Evolutionary conservation across 2,888 invertebrate species (phyloP).

Genomic region (Caenorhabditis auriculariae): DNA sequence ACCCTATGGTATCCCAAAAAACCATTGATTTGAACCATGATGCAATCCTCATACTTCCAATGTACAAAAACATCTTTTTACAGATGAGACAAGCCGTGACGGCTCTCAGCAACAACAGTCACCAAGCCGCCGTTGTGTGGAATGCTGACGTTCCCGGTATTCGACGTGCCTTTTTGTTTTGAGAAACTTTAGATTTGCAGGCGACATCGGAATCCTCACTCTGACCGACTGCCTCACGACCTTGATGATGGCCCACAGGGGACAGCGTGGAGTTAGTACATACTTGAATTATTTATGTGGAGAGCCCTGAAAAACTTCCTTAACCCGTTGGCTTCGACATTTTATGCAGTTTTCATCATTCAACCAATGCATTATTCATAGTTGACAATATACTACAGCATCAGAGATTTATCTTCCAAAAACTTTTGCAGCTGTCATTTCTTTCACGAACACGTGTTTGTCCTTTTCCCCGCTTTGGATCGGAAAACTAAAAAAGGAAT

Average conservation of each 20-base stretch:
- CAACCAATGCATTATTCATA: conserved; percentile 11
- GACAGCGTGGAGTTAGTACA: conserved; percentile 18
- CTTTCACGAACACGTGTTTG: too few relatives aligned
- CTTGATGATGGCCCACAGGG: conserved; percentile 42
- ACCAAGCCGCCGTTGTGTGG: conserved; percentile 42
- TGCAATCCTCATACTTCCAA: conserved; percentile 3
- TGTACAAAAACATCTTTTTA: conserved; percentile 4
- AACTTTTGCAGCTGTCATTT: too few relatives aligned
- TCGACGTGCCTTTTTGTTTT: conserved; percentile 18
- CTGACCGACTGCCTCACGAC: conserved; percentile 51
- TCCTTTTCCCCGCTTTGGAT: too few relatives aligned
- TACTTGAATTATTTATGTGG: not conserved
- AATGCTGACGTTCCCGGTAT: conserved; percentile 27
- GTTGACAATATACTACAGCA: too few relatives aligned
- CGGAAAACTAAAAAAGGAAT: too few relatives aligned
- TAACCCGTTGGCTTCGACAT: not conserved
- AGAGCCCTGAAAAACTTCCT: too few relatives aligned
- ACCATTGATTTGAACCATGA: too few relatives aligned
- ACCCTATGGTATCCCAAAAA: too few relatives aligned
- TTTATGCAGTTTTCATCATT: conserved; percentile 7
- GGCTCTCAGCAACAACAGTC: conserved; percentile 45
- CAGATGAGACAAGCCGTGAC: conserved; percentile 54
- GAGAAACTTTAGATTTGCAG: conserved; percentile 6
- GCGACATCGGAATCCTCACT: conserved; percentile 37
- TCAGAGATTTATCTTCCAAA: too few relatives aligned